Evolutionary conservation across 2,888 invertebrate genomes (phyloP), one percentile per base, ranked within the genome.

Genomic region (Sarcophaga rosellei): DNA sequence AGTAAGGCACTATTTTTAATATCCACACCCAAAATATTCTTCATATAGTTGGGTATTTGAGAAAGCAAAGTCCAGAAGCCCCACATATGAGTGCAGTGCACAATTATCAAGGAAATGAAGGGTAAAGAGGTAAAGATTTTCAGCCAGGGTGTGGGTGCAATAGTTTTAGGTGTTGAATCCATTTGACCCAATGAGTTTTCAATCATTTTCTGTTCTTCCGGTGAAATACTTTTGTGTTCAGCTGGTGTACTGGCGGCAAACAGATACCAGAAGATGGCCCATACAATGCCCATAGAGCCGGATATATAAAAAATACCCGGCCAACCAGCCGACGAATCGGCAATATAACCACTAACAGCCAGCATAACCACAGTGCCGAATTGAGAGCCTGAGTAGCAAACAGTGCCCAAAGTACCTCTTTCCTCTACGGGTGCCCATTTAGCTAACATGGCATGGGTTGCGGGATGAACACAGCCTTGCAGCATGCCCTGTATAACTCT

Each of bases 11-110:
- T 96, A 94, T 95, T 93, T 92, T 95, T 95, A 35, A 97, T 96
- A 85, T 97, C 94, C 86, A 95, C 96, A 57, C 94, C 93, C 12
- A 97, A 94, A n/a, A 97, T 95, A 80, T 95, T 94, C 87, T 95
- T 95, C 95, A 97, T 96, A 91, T 97, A 97, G 0, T 95, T 95
- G 0, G 97, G 97, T 90, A 97, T 96, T 92, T 97, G 96, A 0
- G 97, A 97, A 2, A 97, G 94, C 45, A 97, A 93, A 25, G 96
- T 97, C 96, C 97, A 97, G 92, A 96, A 97, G 25, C 97, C 97
- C 94, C 96, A 96, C 91, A 93, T 93, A 76, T 97, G 96, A 0
- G 96, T 95, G 88, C 95, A 95, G 91, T 97, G 97, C 0, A 96
- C 95, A 1, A 96, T 90, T 3, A 97, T 92, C n/a, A 97, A 94